Conservation (phyloP, 2,113 vertebrate genomes). For the Hucho hucho region DNA sequence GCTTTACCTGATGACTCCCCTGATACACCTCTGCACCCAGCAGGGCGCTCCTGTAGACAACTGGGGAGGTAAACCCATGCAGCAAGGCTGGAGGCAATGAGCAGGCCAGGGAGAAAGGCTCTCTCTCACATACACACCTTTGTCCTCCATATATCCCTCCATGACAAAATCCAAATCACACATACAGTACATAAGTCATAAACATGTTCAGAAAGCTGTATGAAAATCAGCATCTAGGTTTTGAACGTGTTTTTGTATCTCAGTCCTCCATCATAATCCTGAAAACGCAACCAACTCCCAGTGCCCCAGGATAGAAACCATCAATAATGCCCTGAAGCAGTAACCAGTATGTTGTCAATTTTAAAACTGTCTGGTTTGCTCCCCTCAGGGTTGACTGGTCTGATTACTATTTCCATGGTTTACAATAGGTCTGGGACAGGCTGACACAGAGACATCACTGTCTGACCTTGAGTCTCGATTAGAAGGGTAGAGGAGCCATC, state of each 20-base stretch:
- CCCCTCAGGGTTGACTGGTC: background rate
- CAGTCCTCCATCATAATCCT: background rate
- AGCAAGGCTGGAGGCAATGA: slow-evolving; percentile 43
- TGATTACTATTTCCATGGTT: background rate
- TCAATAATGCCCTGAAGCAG: background rate
- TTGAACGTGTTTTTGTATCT: background rate
- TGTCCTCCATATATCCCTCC: background rate
- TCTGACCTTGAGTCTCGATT: background rate
- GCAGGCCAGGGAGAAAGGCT: slow-evolving; percentile 26
- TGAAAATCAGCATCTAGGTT: background rate
- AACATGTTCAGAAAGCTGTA: background rate
- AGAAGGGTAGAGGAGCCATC: background rate
- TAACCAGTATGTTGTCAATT: background rate
- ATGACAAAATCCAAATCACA: background rate
- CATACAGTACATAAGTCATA: background rate
- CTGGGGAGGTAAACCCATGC: slow-evolving; percentile 41
- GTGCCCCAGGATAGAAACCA: background rate
- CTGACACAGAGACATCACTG: background rate
- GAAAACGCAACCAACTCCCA: background rate
- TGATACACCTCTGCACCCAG: slow-evolving; percentile 39
- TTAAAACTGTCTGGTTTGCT: background rate
- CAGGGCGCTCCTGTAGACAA: slow-evolving; percentile 32
- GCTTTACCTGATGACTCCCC: slow-evolving; percentile 36
- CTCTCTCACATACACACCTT: slow-evolving; percentile 11
- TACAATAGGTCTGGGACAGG: background rate